Evolutionary conservation across 2,113 vertebrate species (phyloP).

Genomic region (Parus major): DNA sequence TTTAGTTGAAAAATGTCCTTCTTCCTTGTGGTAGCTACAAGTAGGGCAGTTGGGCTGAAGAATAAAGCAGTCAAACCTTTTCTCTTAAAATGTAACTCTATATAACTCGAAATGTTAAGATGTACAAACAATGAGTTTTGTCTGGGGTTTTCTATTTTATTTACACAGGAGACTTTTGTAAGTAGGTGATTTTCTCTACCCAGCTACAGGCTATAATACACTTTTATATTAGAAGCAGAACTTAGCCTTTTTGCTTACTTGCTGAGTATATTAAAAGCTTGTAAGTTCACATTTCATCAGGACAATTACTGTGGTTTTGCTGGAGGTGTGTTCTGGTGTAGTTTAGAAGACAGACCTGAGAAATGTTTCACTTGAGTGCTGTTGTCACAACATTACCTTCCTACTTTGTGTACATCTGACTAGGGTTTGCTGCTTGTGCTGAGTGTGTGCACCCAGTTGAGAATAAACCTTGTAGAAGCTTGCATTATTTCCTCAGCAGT

Average conservation of each 20-base stretch:
- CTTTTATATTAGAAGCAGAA: not conserved
- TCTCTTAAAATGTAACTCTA: not conserved
- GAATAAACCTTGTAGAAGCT: not conserved
- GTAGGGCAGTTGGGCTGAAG: constrained; percentile 8
- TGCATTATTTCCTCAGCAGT: not conserved
- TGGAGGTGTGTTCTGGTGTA: not conserved
- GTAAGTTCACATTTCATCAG: not conserved
- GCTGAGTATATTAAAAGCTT: not conserved
- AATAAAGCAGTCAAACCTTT: not conserved
- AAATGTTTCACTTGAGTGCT: not conserved
- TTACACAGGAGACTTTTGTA: not conserved
- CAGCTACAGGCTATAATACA: not conserved
- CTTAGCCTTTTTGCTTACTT: not conserved
- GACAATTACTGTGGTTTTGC: not conserved
- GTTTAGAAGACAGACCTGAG: not conserved
- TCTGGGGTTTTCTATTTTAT: not conserved
- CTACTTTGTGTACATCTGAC: not conserved
- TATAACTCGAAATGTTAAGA: not conserved
- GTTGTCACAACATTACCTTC: not conserved
- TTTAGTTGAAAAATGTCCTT: not conserved
- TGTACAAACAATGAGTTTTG: not conserved
- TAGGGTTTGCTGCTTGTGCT: not conserved
- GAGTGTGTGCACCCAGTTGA: no score
- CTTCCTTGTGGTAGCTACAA: not conserved
- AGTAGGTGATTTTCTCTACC: not conserved